Base-by-base conservation (phyloP, 2,113 vertebrate genomes). In the Mystacornis crossleyi region DNA sequence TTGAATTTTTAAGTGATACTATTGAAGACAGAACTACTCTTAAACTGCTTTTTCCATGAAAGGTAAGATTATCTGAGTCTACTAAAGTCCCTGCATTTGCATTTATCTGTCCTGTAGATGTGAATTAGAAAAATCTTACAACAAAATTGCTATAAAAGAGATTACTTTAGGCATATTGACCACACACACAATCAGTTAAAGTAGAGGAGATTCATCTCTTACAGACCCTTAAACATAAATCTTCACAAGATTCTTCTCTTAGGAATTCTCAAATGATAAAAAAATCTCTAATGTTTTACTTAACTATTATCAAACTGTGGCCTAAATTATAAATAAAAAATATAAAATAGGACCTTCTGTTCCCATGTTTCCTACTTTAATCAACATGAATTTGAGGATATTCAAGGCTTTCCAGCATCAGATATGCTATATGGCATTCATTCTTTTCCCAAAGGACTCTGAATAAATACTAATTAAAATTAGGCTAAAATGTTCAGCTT, bases 401-500 rank as follows among this genome's bases (percentile, higher is more conserved):
- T 40, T 90, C n/a, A 45, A 73, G 18, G 25, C 24, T 79, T 96
- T 92, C 61, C 65, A 89, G 61, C 34, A 89, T 42, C 81, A 87
- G n/a, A 60, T 81, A 80, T 53, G 16, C 43, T 92, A 78, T 31
- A 81, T 3, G 3, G 43, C 65, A 81, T 72, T 89, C 61, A 53
- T 84, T 85, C 43, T 78, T 89, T 89, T 89, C 94, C 83, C 89
- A 69, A 6, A 75, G 57, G 86, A 71, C 86, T 75, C 65, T 81
- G 53, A 89, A 81, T 94, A 95, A 95, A 94, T 92, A 89, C 40
- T 81, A 95, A 95, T 92, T 93, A 95, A 86, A 95, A 94, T 83
- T 69, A 88, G 84, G 48, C 36, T 84, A 79, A 93, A 89, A 89
- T 45, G 28, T 89, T 69, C 43, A 34, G 45, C 55, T 87, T 89